Percentiles rank a stretch among this genome's conserved stretches.
phyloP scores from a whole-genome alignment of 2,113 vertebrate genomes.

The Sinocyclocheilus anophthalmus region DNA sequence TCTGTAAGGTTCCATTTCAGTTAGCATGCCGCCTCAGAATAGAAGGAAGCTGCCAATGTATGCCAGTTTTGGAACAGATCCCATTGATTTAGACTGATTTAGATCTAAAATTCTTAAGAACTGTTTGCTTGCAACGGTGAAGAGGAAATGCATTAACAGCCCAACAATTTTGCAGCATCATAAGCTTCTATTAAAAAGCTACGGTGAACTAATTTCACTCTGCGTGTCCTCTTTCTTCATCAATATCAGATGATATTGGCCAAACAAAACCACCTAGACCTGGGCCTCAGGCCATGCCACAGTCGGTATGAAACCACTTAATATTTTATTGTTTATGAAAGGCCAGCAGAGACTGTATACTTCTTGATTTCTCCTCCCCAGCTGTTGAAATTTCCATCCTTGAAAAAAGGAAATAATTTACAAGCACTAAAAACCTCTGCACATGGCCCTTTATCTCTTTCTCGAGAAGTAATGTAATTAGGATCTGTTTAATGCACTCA shows the following conservation, averaged over 20 bases:
- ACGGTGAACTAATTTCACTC: background rate
- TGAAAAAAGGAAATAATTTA: constrained; percentile 46
- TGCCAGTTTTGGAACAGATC: background rate
- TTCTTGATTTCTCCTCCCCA: background rate
- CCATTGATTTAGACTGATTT: background rate
- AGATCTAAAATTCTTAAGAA: background rate
- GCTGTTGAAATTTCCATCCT: constrained; percentile 30
- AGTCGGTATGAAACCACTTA: constrained; percentile 53
- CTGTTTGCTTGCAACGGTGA: background rate
- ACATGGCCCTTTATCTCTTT: constrained; percentile 26
- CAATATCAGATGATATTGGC: background rate
- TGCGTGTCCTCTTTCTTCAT: constrained; percentile 3
- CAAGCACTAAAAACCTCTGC: constrained; percentile 21
- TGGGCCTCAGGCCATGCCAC: constrained; percentile 4
- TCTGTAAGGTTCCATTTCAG: background rate
- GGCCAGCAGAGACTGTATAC: constrained; percentile 56
- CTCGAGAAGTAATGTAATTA: constrained; percentile 47
- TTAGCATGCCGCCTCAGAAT: background rate
- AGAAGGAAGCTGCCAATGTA: background rate
- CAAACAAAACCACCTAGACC: background rate
- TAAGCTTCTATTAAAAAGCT: background rate
- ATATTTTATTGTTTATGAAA: constrained; percentile 72
- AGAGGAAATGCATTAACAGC: background rate
- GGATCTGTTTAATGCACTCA: constrained; percentile 1
- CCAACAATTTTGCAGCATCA: background rate